Evolutionary conservation across 2,113 vertebrate genomes (phyloP), one percentile per base, ranked within the genome.

Genomic region (Asarcornis scutulata): DNA sequence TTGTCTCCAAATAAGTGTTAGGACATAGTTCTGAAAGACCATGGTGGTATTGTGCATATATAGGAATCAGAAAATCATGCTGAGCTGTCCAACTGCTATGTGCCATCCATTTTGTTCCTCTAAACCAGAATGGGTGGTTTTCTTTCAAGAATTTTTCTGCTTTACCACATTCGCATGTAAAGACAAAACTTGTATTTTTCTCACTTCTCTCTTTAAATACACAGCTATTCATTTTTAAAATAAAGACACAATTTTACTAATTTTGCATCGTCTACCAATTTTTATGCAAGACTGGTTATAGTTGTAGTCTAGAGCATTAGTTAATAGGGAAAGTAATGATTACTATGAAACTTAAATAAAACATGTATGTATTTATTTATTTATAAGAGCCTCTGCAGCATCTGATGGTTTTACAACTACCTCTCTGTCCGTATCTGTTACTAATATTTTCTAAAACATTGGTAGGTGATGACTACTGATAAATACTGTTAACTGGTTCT

Each of bases 1-100:
- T 5, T 16, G 67, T 25, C 55, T 78, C 50, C 86, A 60, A 71
- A 38, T 31, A 68, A 75, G 64, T 6, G 8, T 42, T 36, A 83
- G 36, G 22, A 53, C 25, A 26, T 3, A 29, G 26, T n/a, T 80
- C 26, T 38, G 63, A 83, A 75, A 76, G 38, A 25, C 7, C 7
- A 44, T 12, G 0, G 0, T 12, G 40, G 21, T 15, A 17, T 2
- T 55, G 52, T 38, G 38, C 78, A 8, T 17, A 32, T 1, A 6
- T 5, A 46, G 53, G 14, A 58, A 67, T 50, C 3, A 32, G 22
- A 25, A 87, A 83, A 64, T 40, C 3, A 21, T 4, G 22, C 23
- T 8, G 52, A 44, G 18, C 23, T 29, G 52, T 34, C 40, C 40
- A 13, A 40, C 40, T 40, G 40, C 40, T 40, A 40, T 40, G 40